Evolutionary conservation across 1,140 invertebrate genomes (phyloP).

Genomic region (Solenopsis fugax): DNA sequence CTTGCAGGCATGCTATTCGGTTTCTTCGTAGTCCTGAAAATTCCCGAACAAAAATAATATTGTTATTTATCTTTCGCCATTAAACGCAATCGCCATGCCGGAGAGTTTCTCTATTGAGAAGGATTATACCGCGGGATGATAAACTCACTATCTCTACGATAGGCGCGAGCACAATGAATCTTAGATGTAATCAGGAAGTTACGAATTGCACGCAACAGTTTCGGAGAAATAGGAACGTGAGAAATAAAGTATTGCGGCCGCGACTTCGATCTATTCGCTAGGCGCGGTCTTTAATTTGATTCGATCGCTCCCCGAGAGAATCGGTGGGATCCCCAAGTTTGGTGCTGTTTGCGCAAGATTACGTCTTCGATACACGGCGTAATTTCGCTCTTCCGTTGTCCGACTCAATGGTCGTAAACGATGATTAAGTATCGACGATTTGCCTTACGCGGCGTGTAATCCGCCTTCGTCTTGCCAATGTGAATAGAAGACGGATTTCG

Average conservation of each 20-base stretch:
- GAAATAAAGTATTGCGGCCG: constrained; percentile 30
- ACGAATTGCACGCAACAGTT: constrained; percentile 44
- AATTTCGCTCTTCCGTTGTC: constrained; percentile 62
- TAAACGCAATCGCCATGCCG: neutral
- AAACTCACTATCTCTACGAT: neutral
- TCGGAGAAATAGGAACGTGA: constrained; percentile 57
- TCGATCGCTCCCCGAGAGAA: constrained; percentile 44
- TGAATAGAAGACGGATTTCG: constrained; percentile 59
- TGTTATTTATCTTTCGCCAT: constrained; percentile 19
- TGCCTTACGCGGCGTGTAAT: constrained; percentile 52
- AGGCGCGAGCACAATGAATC: neutral
- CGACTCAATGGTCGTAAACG: constrained; percentile 54
- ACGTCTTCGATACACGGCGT: constrained; percentile 46
- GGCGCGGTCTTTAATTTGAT: constrained; percentile 55
- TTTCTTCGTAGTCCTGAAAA: constrained; percentile 9
- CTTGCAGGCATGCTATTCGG: neutral
- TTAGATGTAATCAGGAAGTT: constrained; percentile 29
- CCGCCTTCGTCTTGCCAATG: constrained; percentile 48
- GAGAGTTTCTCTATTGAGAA: neutral
- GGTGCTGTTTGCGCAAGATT: constrained; percentile 62
- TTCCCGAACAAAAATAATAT: constrained; percentile 11
- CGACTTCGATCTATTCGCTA: constrained; percentile 25
- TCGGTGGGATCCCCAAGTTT: constrained; percentile 50
- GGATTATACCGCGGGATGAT: neutral
- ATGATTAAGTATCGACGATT: constrained; percentile 64